Evolutionary conservation across 1,140 invertebrate species (phyloP), one percentile per base, ranked within the genome.

Genomic region (Drosophila nigrodunni): DNA sequence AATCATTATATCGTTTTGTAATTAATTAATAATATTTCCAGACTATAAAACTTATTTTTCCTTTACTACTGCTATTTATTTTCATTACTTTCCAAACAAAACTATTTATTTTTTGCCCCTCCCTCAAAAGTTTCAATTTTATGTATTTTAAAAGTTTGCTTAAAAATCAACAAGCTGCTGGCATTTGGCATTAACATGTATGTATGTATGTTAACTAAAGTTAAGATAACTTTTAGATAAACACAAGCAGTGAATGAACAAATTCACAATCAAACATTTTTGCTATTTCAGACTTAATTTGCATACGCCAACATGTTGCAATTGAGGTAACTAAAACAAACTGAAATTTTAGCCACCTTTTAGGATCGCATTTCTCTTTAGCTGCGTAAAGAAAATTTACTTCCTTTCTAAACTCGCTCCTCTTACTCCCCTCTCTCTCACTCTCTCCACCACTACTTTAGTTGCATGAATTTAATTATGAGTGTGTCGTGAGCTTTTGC

Each of bases 391-490:
- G 6, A n/a, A 30, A 50, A 18, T 10, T 7, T 15, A 18, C 25
- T 30, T 30, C 25, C 25, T 6, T 30, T 30, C 6, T 30, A 30
- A 30, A 30, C 25, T 30, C 6, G 0, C 46, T 47, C 9, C 15
- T 15, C 15, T 2, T 10, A 21, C 18, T 21, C 18, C 15, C 7
- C 46, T 21, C 15, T 2, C 5, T 18, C 35, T 9, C 1, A 2
- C n/a, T 18, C 9, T 25, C 15, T 41, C 37, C 4, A 15, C 8
- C 18, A 6, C 25, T 30, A 30, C 15, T 47, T 49, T 64, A 46
- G 18, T 30, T 25, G 47, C 35, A 41, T 41, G 54, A 37, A 64
- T 64, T 64, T 64, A 64, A 64, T 64, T 64, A 64, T 52, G 54
- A 57, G 30, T 25, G 7, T n/a, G 39, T 43, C n/a, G 18, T 15